Evolutionary conservation across 2,888 invertebrate species (phyloP).

Genomic region (Penaeus monodon): DNA sequence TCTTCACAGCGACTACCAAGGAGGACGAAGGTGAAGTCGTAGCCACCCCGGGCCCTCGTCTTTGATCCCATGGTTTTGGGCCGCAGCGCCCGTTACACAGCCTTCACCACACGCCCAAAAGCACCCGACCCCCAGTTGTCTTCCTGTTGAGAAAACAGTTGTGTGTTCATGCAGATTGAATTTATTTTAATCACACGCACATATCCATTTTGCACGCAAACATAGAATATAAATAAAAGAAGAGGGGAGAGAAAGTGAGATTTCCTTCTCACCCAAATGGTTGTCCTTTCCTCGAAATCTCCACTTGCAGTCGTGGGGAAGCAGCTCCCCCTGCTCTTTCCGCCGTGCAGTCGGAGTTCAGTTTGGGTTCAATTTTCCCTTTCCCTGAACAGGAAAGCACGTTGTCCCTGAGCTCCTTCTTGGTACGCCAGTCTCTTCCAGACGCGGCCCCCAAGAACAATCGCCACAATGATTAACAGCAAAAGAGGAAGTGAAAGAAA

Average conservation of each 20-base stretch:
- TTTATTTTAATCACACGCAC: neutral
- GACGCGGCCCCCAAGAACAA: neutral
- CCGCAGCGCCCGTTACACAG: conserved; percentile 84
- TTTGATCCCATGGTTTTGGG: conserved; percentile 68
- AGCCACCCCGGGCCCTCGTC: too few species aligned
- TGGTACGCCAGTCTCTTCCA: neutral
- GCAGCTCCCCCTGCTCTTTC: conserved; percentile 92
- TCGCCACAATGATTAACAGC: neutral
- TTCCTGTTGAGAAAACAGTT: conserved; percentile 74
- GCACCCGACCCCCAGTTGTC: conserved; percentile 92
- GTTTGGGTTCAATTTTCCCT: conserved; percentile 40
- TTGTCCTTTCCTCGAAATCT: conserved; percentile 90
- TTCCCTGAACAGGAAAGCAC: conserved; percentile 8
- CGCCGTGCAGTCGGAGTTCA: conserved; percentile 77
- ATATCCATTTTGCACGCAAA: neutral
- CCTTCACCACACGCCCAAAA: conserved; percentile 93
- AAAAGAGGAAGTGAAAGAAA: neutral
- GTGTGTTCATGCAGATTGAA: neutral
- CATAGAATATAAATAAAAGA: neutral
- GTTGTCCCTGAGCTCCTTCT: too few species aligned
- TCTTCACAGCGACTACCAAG: conserved; percentile 94
- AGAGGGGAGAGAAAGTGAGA: neutral
- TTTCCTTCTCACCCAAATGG: conserved; percentile 76
- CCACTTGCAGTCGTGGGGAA: conserved; percentile 92
- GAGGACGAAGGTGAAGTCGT: too few species aligned